Evolutionary conservation across 2,113 vertebrate genomes (phyloP), one percentile per base, ranked within the genome.

Genomic region (Lepus americanus): DNA sequence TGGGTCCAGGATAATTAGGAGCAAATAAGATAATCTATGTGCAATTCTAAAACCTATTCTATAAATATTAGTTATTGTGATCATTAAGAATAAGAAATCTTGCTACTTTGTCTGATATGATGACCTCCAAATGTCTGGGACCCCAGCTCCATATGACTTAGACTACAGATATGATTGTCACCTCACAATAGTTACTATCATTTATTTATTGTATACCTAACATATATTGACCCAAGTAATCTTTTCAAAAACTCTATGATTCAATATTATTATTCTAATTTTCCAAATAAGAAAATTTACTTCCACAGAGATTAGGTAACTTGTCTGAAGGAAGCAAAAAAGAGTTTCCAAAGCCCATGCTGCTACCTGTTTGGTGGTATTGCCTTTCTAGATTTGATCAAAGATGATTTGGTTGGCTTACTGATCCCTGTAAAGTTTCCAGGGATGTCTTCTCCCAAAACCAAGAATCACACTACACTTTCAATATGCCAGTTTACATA

Each of bases 271-370:
- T 80, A 69, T 78, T 11, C 11, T 90, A 69, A 55, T 87, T 92
- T 81, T 93, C 31, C 77, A 95, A 77, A 94, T 72, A 5, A 92
- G 49, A 92, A 95, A 33, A 49, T 23, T 84, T 55, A 87, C 76
- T 83, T 72, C 72, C 36, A 67, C 25, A 72, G 51, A 92, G 14
- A 20, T 73, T 90, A 66, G 87, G 90, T 31, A 80, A n/a, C 13
- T 83, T 76, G 33, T 9, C 64, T 44, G 39, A 83, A 87, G 29
- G 51, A 23, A 70, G 5, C 70, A 80, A 64, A 78, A 29, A 11
- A 1, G 11, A 59, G 17, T 82, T 66, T 80, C 9, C 63, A 73
- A 86, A 87, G 33, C 19, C 39, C n/a, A 16, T 51, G 9, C 16
- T 77, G 23, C 20, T n/a, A 72, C 25, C 4, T n/a, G n/a, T 14